phyloP scores from a whole-genome alignment of 2,113 vertebrate genomes.

The Halichoerus grypus region DNA sequence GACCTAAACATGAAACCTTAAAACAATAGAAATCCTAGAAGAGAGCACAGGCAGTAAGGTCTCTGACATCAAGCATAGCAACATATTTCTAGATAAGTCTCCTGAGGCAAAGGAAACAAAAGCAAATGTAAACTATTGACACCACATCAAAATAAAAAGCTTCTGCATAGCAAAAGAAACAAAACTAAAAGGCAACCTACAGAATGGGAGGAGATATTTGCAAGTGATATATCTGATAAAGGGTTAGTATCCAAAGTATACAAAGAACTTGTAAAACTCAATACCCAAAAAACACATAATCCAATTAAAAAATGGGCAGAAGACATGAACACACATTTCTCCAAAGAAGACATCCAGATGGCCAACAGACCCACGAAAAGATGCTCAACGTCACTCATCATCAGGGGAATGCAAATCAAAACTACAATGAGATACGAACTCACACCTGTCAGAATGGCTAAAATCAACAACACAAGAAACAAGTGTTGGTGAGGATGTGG shows the following conservation, averaged over 20 bases:
- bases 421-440: not conserved
- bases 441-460: not conserved
- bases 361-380: not conserved
- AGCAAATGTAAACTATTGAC: not conserved
- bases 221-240: too few relatives aligned
- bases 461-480: not conserved
- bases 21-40: not conserved
- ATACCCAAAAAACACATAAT: too few relatives aligned
- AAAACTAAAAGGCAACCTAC: not conserved
- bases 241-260: too few relatives aligned
- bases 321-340: too few relatives aligned
- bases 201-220: too few relatives aligned
- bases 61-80: not conserved
- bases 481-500: not conserved
- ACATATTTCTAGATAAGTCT: not conserved
- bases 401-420: not conserved
- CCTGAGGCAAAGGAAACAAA: not conserved
- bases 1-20: not conserved
- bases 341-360: not conserved
- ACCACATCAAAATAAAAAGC: not conserved
- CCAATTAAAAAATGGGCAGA: too few relatives aligned
- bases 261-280: too few relatives aligned
- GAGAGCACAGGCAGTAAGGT: not conserved
- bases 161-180: not conserved
- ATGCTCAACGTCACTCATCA: not conserved